Evolutionary conservation across 2,113 vertebrate genomes (phyloP).

Genomic region (Nycticryphes semicollaris): DNA sequence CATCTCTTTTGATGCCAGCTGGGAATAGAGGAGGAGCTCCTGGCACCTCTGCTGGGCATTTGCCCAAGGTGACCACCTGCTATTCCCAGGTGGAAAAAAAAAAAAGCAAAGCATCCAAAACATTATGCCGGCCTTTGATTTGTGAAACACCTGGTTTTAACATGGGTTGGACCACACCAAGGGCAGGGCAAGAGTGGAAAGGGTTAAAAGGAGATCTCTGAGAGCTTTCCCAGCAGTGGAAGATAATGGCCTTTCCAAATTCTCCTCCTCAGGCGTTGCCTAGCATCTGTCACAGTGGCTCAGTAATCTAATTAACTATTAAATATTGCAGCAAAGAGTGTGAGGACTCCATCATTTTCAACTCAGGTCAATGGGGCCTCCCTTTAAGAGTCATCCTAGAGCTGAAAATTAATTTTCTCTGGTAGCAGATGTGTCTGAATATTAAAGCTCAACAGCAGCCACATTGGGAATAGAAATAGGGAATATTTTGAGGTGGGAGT

Average conservation of each 20-base stretch:
- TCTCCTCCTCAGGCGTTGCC: neutral
- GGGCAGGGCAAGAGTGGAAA: neutral
- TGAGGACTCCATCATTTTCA: constrained; percentile 53
- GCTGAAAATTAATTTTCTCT: constrained; percentile 51
- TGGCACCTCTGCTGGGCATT: neutral
- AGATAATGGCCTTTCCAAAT: constrained; percentile 39
- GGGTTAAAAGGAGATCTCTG: constrained; percentile 25
- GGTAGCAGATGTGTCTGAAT: neutral
- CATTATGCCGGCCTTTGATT: neutral
- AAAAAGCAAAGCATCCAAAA: neutral
- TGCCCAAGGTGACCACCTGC: neutral
- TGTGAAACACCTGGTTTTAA: neutral
- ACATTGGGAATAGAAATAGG: neutral
- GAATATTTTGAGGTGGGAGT: neutral
- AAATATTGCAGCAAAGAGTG: constrained; percentile 33
- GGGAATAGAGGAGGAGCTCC: neutral
- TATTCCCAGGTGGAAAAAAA: neutral
- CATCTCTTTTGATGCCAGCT: constrained; percentile 7
- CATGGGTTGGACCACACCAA: neutral
- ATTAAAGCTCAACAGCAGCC: neutral
- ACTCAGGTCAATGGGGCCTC: constrained; percentile 4
- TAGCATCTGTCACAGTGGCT: constrained; percentile 47
- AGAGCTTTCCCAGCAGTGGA: neutral
- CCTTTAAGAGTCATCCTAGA: constrained; percentile 2
- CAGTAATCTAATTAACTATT: constrained; percentile 64